phyloP scores from a whole-genome alignment of 2,888 invertebrate genomes.

The Meloe dianella region DNA sequence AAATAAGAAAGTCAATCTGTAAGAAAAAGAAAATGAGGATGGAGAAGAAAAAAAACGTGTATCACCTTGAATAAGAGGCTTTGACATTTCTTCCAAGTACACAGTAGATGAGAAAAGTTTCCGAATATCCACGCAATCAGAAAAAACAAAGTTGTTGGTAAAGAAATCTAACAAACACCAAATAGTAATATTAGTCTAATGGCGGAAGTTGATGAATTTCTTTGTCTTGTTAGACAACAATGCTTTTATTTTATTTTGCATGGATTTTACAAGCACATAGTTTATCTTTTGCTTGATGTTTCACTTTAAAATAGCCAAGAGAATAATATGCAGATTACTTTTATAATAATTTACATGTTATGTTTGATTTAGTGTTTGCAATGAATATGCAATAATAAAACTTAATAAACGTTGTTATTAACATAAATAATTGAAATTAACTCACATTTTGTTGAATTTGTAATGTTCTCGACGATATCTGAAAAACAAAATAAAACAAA shows the following conservation, averaged over 20 bases:
- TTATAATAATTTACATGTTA: neutral
- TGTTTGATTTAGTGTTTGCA: neutral
- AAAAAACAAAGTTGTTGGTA: neutral
- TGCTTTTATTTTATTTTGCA: neutral
- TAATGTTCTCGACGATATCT: neutral
- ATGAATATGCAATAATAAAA: too few species aligned
- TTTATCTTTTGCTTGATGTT: neutral
- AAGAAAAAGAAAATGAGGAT: neutral
- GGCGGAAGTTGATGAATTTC: neutral
- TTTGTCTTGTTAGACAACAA: neutral
- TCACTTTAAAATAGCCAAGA: neutral
- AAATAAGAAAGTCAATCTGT: neutral
- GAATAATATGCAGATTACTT: conserved; percentile 8
- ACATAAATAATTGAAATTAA: neutral
- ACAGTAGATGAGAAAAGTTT: conserved; percentile 6
- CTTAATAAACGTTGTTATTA: too few species aligned
- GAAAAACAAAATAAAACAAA: too few species aligned
- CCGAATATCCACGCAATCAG: neutral
- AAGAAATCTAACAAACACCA: neutral
- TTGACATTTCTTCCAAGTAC: neutral
- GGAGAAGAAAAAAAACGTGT: neutral
- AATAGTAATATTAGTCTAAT: neutral
- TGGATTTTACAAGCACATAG: neutral
- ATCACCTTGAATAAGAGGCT: neutral
- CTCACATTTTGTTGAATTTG: neutral